Conservation (phyloP, 2,888 invertebrate genomes). For the Hypena proboscidalis region DNA sequence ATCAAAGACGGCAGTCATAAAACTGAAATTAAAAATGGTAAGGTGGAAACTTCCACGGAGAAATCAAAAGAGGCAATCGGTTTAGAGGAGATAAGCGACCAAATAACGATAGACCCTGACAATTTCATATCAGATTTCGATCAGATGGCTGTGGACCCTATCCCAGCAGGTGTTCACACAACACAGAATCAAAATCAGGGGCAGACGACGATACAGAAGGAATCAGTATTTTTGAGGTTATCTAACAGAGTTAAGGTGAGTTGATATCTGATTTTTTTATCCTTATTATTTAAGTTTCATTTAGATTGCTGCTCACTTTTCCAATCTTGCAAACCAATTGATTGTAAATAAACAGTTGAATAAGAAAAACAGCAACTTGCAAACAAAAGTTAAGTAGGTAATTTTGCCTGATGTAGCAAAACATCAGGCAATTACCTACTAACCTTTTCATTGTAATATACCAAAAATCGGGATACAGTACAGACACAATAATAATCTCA, state of each 20-base stretch:
- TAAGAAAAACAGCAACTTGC: too few species aligned
- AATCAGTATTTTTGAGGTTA: conserved; percentile 97
- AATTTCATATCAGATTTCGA: conserved; percentile 83
- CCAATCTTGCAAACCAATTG: too few species aligned
- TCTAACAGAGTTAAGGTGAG: conserved; percentile 97
- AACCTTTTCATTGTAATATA: too few species aligned
- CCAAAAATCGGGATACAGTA: too few species aligned
- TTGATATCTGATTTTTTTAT: conserved; percentile 15
- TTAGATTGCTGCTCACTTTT: too few species aligned
- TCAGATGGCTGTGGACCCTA: conserved; percentile 77
- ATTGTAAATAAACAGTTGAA: too few species aligned
- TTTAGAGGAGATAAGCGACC: conserved; percentile 66
- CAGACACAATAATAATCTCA: too few species aligned
- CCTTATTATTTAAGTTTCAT: conserved; percentile 2
- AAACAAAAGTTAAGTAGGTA: too few species aligned
- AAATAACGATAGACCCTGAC: conserved; percentile 75
- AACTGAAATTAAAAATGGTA: conserved; percentile 61
- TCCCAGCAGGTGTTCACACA: conserved; percentile 63
- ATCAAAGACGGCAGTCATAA: conserved; percentile 57
- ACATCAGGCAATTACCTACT: too few species aligned
- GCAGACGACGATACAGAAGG: conserved; percentile 88
- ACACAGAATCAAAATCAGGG: conserved; percentile 65
- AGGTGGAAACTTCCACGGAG: conserved; percentile 55
- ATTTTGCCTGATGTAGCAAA: too few species aligned
- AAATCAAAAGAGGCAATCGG: conserved; percentile 63